Evolutionary conservation across 2,888 invertebrate species (phyloP), one percentile per base, ranked within the genome.

Genomic region (Pollenia labialis): DNA sequence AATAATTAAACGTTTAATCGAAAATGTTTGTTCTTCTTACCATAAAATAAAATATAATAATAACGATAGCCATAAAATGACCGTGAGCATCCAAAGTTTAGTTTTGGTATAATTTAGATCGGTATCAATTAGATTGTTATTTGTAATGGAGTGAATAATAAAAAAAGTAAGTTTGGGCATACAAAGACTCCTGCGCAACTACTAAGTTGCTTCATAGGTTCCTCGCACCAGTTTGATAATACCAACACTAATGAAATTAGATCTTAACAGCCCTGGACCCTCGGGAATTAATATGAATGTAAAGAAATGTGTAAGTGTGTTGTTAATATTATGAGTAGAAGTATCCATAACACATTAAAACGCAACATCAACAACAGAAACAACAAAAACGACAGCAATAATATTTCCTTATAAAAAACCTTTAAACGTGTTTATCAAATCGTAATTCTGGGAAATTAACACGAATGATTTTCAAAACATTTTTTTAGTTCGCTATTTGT

Each of bases 401-500:
- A 84, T 87, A 88, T 88, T 88, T 81, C 87, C 87, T 85, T 88
- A 89, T 71, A 80, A 83, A 60, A 84, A 81, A 81, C 75, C 56
- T 84, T 85, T 74, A 87, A 87, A 87, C 87, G 87, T 87, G 84
- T 84, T 87, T 84, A 87, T 87, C 84, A 87, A 84, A 83, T 81
- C 81, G 84, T 91, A 91, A 90, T 92, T 92, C 92, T 91, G 76
- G 88, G 91, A 92, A 92, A 91, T 90, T 90, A 91, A 90, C 89
- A 90, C 91, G 91, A 91, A 84, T 87, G 76, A 84, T 84, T 81
- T 86, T 77, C 16, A 56, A 84, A 76, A 72, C 68, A 76, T 82
- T 75, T 76, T 32, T 64, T 11, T 16, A 52, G 8, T 44, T 66
- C 18, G 58, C 69, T 79, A 16, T 69, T 50, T 72, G 71, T 62